Base-by-base conservation (phyloP, 1,140 invertebrate species). In the Chelonus insularis region DNA sequence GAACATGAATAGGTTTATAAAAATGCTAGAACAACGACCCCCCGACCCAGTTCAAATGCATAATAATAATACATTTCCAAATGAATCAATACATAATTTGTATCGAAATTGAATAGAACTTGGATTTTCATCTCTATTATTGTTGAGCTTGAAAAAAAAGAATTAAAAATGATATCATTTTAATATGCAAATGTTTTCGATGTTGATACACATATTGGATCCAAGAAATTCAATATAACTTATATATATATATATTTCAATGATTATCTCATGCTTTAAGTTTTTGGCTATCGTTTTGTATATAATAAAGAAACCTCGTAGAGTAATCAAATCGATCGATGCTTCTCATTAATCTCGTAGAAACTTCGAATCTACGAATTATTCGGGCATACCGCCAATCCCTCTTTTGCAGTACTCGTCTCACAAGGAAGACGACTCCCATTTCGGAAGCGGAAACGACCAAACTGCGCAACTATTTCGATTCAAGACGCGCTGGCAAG, bases 391-490 rank as follows among this genome's bases (percentile, higher is more conserved):
- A 7, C 63, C 50, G 63, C 66, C 67, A 70, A 67, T 71, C 63
- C 63, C 43, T 63, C 58, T 47, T 36, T 59, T 32, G 11, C 21
- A 37, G 34, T 36, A 36, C 45, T 57, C 51, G 52, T 60, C 63
- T 57, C 59, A 18, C 11, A 61, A 61, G 54, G 37, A 52, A 54
- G 25, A 20, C 41, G 51, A 50, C 51, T 41, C 32, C 39, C 61
- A 60, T 61, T 63, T 58, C 16, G 59, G 52, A 29, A 37, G 36
- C 63, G 32, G 50, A 37, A 52, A 54, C 48, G 47, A 32, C 36
- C 34, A 51, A 37, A 57, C 59, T 65, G 57, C 48, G 39, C 60
- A 68, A 69, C 70, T 67, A 71, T 71, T 72, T 70, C 64, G 67
- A 70, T 70, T 67, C 54, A 65, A 61, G 56, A 71, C 58, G 48